Conservation (phyloP, 1,140 invertebrate genomes). For the Brachionus calyciflorus region DNA sequence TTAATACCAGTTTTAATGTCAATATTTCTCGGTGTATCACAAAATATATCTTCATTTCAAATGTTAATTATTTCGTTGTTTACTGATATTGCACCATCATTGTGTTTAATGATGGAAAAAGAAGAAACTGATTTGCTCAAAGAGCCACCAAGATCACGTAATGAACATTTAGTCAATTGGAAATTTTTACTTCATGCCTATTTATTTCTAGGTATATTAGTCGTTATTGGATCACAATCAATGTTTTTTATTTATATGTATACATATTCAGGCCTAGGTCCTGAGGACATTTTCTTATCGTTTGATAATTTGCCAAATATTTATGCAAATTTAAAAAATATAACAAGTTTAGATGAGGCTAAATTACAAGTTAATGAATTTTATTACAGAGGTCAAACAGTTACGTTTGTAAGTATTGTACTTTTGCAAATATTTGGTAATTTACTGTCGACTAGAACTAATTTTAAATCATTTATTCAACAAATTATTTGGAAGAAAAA, state of each 20-base stretch:
- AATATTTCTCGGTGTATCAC: background rate
- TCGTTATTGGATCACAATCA: background rate
- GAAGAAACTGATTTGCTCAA: background rate
- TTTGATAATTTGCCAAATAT: slow-evolving; percentile 11
- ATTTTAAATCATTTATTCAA: background rate
- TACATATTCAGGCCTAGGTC: background rate
- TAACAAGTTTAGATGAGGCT: no score
- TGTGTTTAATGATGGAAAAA: slow-evolving; percentile 31
- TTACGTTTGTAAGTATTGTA: background rate
- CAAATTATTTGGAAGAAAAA: slow-evolving; percentile 3
- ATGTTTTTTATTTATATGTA: slow-evolving; percentile 10
- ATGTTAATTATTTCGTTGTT: slow-evolving; percentile 3
- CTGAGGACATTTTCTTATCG: background rate
- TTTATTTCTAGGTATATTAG: slow-evolving; percentile 1
- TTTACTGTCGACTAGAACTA: slow-evolving; percentile 13
- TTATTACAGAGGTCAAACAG: background rate
- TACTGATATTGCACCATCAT: slow-evolving; percentile 6
- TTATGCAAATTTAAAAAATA: background rate
- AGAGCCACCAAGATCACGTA: background rate
- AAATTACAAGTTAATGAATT: background rate
- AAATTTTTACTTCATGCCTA: slow-evolving; percentile 5
- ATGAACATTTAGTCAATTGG: no score
- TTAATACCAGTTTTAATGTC: no score
- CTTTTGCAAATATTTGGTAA: slow-evolving; percentile 3
- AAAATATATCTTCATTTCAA: slow-evolving; percentile 21